A percentile compares a stretch with the other conserved stretches of the same genome.
These are phyloP conservation scores for Aythya fuligula DNA, from an alignment of 2,797 vertebrate species.

Conservation along the genomic window DNA sequence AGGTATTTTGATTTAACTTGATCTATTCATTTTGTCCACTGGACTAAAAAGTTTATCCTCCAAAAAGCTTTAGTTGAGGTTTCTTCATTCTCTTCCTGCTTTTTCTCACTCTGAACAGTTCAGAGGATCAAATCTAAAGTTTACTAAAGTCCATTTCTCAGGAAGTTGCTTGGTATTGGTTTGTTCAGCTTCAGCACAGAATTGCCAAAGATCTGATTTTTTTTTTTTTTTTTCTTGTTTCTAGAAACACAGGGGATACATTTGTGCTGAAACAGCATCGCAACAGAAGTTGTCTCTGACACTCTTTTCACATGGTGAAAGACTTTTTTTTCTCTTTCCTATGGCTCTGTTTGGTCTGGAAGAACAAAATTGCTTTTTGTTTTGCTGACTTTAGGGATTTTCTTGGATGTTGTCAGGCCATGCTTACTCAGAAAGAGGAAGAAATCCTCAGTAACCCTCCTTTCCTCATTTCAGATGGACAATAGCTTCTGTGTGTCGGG, in stretches of 20 bases:
- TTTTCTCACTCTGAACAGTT: not conserved
- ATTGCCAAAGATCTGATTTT: too few species aligned
- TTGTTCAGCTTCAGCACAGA: not conserved
- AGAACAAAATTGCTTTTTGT: constrained; percentile 39
- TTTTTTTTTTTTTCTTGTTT: not conserved
- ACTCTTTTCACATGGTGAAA: not conserved
- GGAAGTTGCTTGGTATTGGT: not conserved
- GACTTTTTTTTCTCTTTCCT: constrained; percentile 14
- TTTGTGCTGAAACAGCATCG: constrained; percentile 31
- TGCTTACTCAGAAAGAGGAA: constrained; percentile 55
- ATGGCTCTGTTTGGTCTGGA: constrained; percentile 24
- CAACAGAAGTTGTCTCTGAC: constrained; percentile 12
- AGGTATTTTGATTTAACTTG: not conserved
- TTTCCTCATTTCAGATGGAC: constrained; percentile 5
- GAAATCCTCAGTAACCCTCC: constrained; percentile 3
- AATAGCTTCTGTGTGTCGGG: constrained; percentile 53
- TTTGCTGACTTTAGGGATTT: constrained; percentile 29
- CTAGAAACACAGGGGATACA: not conserved
- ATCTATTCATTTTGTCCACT: not conserved
- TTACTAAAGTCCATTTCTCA: not conserved
- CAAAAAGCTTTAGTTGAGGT: not conserved
- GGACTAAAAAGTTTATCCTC: not conserved
- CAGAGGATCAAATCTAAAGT: constrained; percentile 9
- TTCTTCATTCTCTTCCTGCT: not conserved
- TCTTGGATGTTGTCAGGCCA: constrained; percentile 31